Percentiles rank a stretch among this genome's conserved stretches.
phyloP scores from a whole-genome alignment of 2,113 vertebrate species.

The Catagonus wagneri region DNA sequence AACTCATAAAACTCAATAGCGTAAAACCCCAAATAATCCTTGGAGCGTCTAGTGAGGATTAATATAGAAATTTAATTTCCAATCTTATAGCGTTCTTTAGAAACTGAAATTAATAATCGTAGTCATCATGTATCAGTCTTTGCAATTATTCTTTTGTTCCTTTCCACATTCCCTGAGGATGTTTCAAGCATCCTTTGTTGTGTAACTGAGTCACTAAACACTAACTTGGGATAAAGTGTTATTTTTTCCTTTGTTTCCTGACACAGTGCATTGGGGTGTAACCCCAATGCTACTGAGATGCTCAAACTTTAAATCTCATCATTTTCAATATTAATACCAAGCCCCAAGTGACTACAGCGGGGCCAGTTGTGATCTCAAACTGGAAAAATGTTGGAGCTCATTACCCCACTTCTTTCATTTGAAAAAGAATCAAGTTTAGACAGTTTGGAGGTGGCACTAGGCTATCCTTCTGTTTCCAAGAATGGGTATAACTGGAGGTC shows the following conservation, averaged over 20 bases:
- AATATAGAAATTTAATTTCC: conserved; percentile 40
- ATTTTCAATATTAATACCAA: neutral
- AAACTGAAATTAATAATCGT: neutral
- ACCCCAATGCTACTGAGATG: neutral
- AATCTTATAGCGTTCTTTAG: conserved; percentile 14
- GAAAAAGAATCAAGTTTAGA: neutral
- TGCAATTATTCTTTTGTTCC: neutral
- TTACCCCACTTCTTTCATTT: neutral
- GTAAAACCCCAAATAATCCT: neutral
- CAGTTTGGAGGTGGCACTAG: neutral
- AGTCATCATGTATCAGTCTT: neutral
- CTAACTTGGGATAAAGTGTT: neutral
- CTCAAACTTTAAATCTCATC: neutral
- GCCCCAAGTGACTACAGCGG: neutral
- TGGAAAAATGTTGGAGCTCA: neutral
- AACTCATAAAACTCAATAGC: neutral
- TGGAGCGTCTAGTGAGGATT: conserved; percentile 21
- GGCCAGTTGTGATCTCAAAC: neutral
- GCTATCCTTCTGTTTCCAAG: neutral
- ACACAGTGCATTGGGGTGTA: neutral
- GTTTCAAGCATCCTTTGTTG: conserved; percentile 23
- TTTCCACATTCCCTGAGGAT: conserved; percentile 31
- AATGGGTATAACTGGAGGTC: neutral
- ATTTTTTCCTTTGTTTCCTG: neutral
- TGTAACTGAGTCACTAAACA: conserved; percentile 52